Percentiles rank a stretch among this genome's conserved stretches.
phyloP scores from a whole-genome alignment of 2,113 vertebrate genomes.

The Albula goreensis region DNA sequence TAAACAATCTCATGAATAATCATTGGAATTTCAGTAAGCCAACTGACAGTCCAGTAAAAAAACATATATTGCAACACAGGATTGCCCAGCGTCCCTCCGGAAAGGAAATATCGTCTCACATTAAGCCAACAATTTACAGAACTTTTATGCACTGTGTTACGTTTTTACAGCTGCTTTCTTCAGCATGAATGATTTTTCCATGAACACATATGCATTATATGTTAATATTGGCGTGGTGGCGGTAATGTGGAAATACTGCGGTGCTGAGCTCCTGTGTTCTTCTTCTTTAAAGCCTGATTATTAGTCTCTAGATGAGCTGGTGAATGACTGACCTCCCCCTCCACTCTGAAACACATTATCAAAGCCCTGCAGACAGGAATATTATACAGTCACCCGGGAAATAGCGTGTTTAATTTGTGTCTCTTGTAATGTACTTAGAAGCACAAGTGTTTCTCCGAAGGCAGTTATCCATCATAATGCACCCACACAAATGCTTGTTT shows the following conservation, averaged over 20 bases:
- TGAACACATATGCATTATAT: not conserved
- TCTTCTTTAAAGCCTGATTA: conserved; percentile 5
- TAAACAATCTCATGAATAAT: conserved; percentile 21
- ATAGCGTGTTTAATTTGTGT: conserved; percentile 14
- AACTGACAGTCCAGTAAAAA: conserved; percentile 2
- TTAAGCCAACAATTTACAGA: conserved; percentile 2
- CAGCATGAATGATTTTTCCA: not conserved
- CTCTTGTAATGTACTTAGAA: conserved; percentile 12
- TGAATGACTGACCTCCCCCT: not conserved
- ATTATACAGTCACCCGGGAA: not conserved
- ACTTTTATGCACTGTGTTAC: not conserved
- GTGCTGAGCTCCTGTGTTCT: not conserved
- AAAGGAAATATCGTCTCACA: not conserved
- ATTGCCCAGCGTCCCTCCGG: not conserved
- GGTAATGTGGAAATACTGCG: not conserved
- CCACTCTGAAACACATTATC: not conserved
- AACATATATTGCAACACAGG: conserved; percentile 1
- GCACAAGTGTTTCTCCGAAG: conserved; percentile 1
- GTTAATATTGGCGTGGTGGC: not conserved
- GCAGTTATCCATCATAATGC: conserved; percentile 5
- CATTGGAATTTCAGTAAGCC: conserved; percentile 11
- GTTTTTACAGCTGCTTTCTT: not conserved
- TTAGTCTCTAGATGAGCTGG: conserved; percentile 3
- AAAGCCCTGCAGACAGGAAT: conserved; percentile 1
- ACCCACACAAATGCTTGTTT: not conserved